These are phyloP conservation scores for Poicephalus gulielmi DNA, from an alignment of 2,113 vertebrate genomes.

Conservation along the genomic window DNA sequence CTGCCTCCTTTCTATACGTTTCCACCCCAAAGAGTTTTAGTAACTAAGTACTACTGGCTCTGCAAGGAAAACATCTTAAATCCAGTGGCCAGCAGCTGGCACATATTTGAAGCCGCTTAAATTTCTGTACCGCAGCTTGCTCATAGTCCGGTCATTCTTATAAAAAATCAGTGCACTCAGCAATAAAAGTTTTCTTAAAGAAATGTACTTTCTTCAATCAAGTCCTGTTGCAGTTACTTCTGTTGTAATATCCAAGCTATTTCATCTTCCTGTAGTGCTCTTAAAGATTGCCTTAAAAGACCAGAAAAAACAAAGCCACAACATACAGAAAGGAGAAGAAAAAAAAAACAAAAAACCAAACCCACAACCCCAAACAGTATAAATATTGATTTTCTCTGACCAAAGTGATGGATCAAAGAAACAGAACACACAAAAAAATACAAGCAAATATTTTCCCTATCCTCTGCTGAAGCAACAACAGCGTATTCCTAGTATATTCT, in stretches of 20 bases:
- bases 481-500: neutral
- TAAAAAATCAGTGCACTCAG: neutral
- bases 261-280: neutral
- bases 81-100: accelerated
- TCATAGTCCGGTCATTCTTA: neutral
- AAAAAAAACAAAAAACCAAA: neutral
- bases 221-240: neutral
- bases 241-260: neutral
- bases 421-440: accelerated
- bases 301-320: neutral
- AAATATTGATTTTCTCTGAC: neutral
- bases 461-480: neutral
- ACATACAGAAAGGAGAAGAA: neutral
- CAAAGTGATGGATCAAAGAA: neutral
- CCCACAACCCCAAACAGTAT: neutral
- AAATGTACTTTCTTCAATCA: neutral
- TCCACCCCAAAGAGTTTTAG: neutral
- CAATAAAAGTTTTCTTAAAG: neutral
- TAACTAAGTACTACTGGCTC: neutral
- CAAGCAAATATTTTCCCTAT: neutral
- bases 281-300: neutral
- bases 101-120: neutral
- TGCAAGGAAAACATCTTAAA: neutral
- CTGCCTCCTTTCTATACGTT: neutral
- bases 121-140: neutral